Percentiles rank a stretch among this genome's conserved stretches.
Conservation (phyloP, 1,140 invertebrate genomes). For the Caenorhabditis tropicalis region DNA sequence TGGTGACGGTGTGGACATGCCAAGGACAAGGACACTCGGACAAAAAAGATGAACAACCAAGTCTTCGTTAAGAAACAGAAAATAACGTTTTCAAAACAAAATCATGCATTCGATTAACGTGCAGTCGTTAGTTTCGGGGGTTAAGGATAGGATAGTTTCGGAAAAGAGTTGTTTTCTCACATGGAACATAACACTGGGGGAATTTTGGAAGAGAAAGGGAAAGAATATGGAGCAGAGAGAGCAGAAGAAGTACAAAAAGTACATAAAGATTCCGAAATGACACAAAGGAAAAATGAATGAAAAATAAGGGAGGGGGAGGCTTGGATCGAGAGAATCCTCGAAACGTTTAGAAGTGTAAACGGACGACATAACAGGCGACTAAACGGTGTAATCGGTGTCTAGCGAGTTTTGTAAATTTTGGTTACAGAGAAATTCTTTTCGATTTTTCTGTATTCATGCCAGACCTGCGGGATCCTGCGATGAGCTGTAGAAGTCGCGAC, state of each 20-base stretch:
- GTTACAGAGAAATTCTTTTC: neutral
- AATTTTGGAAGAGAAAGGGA: neutral
- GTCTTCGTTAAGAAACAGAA: neutral
- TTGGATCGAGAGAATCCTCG: neutral
- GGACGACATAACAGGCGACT: slow-evolving; percentile 40
- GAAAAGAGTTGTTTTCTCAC: slow-evolving; percentile 16
- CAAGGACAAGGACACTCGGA: neutral
- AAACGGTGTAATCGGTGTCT: slow-evolving; percentile 42
- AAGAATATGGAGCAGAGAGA: slow-evolving; percentile 25
- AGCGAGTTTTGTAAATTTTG: neutral
- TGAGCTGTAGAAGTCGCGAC: slow-evolving; percentile 11
- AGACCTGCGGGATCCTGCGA: slow-evolving; percentile 50
- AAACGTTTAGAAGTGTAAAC: slow-evolving; percentile 37
- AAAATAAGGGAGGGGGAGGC: neutral
- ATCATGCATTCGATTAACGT: neutral
- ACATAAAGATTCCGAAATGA: slow-evolving; percentile 33
- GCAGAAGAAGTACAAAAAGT: neutral
- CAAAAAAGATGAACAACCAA: neutral
- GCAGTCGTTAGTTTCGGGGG: neutral
- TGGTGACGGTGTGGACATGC: slow-evolving; percentile 28
- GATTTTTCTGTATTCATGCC: slow-evolving; percentile 7
- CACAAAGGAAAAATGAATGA: slow-evolving; percentile 23
- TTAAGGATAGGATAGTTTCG: neutral
- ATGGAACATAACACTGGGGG: slow-evolving; percentile 37
- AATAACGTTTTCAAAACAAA: neutral